phyloP scores from a whole-genome alignment of 2,888 invertebrate species.

The Callimorpha dominula region DNA sequence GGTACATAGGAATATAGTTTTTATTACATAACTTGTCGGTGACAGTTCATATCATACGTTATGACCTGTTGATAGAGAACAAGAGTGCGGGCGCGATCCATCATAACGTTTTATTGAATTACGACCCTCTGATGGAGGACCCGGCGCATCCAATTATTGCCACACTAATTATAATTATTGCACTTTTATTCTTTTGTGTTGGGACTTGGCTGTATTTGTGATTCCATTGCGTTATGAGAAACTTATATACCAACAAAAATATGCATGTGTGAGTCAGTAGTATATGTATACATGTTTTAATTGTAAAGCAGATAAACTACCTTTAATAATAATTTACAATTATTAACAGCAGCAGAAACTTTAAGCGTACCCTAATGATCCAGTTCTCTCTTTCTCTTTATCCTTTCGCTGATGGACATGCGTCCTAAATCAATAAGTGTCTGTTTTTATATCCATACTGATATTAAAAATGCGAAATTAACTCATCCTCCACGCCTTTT shows the following conservation, averaged over 20 bases:
- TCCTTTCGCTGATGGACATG: too few relatives aligned
- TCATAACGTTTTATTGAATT: conserved; percentile 72
- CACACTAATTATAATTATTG: conserved; percentile 64
- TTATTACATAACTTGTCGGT: conserved; percentile 4
- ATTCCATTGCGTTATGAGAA: not conserved
- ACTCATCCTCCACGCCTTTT: too few relatives aligned
- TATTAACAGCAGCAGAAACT: too few relatives aligned
- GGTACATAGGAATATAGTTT: too few relatives aligned
- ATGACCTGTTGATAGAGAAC: conserved; percentile 36
- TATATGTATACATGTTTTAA: not conserved
- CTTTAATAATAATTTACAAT: too few relatives aligned
- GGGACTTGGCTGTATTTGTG: conserved; percentile 15
- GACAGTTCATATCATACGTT: conserved; percentile 23
- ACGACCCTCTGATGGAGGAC: conserved; percentile 57
- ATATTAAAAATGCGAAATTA: too few relatives aligned
- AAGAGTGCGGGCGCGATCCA: conserved; percentile 65
- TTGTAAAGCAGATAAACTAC: too few relatives aligned
- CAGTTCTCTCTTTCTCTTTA: too few relatives aligned
- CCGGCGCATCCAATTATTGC: conserved; percentile 61
- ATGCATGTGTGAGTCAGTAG: not conserved
- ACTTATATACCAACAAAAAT: not conserved
- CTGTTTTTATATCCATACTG: not conserved
- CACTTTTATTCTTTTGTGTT: conserved; percentile 50
- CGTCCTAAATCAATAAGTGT: too few relatives aligned
- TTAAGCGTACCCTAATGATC: too few relatives aligned